Conservation (phyloP, 2,113 vertebrate species). For the Harpagus bidentatus region DNA sequence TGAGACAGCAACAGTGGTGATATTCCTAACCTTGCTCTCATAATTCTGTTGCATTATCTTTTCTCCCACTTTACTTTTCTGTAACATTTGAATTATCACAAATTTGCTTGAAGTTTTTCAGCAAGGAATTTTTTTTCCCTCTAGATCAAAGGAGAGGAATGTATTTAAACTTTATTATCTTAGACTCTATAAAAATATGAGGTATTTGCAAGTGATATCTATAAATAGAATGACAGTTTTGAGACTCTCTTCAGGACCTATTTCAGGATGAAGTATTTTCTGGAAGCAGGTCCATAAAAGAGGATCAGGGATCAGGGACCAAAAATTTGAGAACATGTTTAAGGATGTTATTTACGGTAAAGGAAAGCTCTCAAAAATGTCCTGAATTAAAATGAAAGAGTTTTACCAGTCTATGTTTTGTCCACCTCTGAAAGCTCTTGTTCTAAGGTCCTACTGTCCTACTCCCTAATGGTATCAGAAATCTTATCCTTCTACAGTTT, state of each 20-base stretch:
- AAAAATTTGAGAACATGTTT: background rate
- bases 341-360: background rate
- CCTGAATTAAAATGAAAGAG: background rate
- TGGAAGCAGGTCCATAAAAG: background rate
- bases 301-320: background rate
- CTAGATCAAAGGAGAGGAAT: background rate
- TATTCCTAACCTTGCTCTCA: background rate
- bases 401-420: background rate
- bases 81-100: background rate
- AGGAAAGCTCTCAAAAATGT: background rate
- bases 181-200: background rate
- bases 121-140: background rate
- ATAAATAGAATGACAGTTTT: background rate
- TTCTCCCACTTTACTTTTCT: background rate
- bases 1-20: background rate
- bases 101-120: background rate
- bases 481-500: background rate
- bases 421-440: background rate
- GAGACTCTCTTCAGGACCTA: background rate
- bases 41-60: background rate
- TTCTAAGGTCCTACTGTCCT: background rate
- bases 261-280: background rate
- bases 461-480: background rate
- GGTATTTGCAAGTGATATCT: background rate
- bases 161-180: background rate